A percentile compares a stretch with the other conserved stretches of the same genome.
phyloP scores from a whole-genome alignment of 2,797 vertebrate species.

The Naso thynnoides region DNA sequence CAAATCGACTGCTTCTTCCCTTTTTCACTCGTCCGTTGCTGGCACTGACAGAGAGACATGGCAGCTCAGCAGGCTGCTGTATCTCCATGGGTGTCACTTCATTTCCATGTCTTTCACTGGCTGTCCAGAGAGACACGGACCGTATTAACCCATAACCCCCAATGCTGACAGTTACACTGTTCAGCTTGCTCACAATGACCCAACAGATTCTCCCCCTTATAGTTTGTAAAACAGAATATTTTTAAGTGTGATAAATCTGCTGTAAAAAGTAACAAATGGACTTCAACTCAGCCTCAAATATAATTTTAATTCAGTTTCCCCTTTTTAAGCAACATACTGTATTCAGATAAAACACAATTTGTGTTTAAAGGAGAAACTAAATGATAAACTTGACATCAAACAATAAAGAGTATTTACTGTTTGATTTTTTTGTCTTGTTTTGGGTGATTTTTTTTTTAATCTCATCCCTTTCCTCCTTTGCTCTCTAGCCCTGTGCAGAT shows the following conservation, averaged over 20 bases:
- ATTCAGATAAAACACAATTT: neutral
- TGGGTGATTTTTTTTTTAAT: neutral
- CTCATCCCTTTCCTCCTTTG: slow-evolving; percentile 19
- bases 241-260: neutral
- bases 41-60: slow-evolving; percentile 76
- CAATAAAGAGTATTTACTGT: neutral
- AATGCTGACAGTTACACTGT: slow-evolving; percentile 59
- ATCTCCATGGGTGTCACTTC: slow-evolving; percentile 80
- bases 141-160: slow-evolving; percentile 76
- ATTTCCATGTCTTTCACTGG: slow-evolving; percentile 79
- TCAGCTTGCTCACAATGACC: slow-evolving; percentile 46
- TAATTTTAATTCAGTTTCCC: neutral
- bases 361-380: neutral
- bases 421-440: slow-evolving; percentile 11
- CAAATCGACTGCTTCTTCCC: slow-evolving; percentile 79
- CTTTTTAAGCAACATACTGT: neutral
- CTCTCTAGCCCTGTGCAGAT: slow-evolving; percentile 46
- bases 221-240: neutral
- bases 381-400: neutral
- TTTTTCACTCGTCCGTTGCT: slow-evolving; percentile 63
- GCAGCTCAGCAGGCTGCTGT: slow-evolving; percentile 77
- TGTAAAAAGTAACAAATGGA: neutral
- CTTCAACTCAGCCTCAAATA: neutral
- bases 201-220: neutral
- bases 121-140: slow-evolving; percentile 68